Base-by-base conservation (phyloP, 92 coral and sea anemone species). In the Actinostola sp. region DNA sequence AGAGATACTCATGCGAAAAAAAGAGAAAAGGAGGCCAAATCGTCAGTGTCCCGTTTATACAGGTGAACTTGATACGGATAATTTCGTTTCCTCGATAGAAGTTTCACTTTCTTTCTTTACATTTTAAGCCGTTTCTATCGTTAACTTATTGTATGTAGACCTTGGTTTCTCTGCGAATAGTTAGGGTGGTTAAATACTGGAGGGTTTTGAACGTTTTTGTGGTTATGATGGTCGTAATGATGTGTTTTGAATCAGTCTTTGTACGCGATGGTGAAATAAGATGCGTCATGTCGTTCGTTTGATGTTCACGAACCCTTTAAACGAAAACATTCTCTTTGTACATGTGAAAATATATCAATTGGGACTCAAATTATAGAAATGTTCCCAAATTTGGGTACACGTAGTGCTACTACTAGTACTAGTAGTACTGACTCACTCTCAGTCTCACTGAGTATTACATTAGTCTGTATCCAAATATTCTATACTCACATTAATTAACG, bases 1-100 rank as follows among this genome's bases (percentile, higher is more conserved):
- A 86, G 86, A 81, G 97, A 91, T 67, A 80, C 71, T 77, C 76
- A 67, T 81, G 92, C 81, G 75, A 91, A 88, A 79, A 70, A 68
- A 69, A 82, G 81, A 73, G 89, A 81, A 52, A 91, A 87, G 77
- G 90, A 91, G 39, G 86, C 72, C 79, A 72, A 82, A 54, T 66
- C 85, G 61, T 79, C 86, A 12, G 81, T 71, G 76, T 78, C 86
- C 66, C 88, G 82, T 59, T 74, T 91, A 61, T 88, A 91, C 92
- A 91, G 97, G 97, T 91, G 71, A 77, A 23, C 69, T 28, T 15
- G 39, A 35, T 1, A 35, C 8, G 20, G 2, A 63, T 24, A 63
- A 23, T 38, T 28, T 21, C 50, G 36, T 35, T 43, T 19, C 29
- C 63, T 57, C 2, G 63, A 57, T 27, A 29, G 3, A 3, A 28